A percentile compares a stretch with the other conserved stretches of the same genome.
phyloP scores from a whole-genome alignment of 2,113 vertebrate species.

The Chelonoidis abingdonii region DNA sequence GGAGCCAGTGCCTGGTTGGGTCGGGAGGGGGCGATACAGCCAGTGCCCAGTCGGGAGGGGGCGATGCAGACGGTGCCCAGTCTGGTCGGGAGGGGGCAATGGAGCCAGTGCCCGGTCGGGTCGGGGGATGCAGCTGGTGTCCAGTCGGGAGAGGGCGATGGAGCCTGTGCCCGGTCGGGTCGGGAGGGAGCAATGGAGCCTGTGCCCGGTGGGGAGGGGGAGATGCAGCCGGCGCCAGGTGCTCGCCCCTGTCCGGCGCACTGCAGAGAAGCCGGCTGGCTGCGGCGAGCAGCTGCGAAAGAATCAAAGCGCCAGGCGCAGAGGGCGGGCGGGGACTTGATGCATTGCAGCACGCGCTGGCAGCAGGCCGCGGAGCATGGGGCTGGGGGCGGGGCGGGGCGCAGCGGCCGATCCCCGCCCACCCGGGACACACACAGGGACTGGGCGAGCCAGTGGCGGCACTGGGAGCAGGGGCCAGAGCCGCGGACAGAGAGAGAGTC shows the following conservation, averaged over 20 bases:
- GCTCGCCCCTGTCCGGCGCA: not conserved
- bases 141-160: not conserved
- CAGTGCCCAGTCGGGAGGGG: too few species aligned
- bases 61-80: too few species aligned
- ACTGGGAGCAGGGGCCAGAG: not conserved
- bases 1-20: not conserved
- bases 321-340: not conserved
- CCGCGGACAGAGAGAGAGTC: not conserved
- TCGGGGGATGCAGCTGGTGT: not conserved
- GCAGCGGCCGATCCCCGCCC: not conserved
- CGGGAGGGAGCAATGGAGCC: not conserved
- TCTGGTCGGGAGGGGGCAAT: too few species aligned
- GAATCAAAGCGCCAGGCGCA: not conserved
- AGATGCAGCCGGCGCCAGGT: not conserved
- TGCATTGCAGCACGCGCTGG: constrained; percentile 10
- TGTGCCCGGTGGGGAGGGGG: not conserved
- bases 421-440: too few species aligned
- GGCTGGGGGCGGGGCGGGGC: not conserved
- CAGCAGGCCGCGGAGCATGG: not conserved
- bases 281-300: not conserved
- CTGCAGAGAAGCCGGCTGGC: not conserved
- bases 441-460: not conserved
- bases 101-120: too few species aligned
- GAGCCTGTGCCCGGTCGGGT: not conserved
- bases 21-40: not conserved